Evolutionary conservation across 1,140 invertebrate genomes (phyloP), one percentile per base, ranked within the genome.

Genomic region (Sarcophaga peregrina): DNA sequence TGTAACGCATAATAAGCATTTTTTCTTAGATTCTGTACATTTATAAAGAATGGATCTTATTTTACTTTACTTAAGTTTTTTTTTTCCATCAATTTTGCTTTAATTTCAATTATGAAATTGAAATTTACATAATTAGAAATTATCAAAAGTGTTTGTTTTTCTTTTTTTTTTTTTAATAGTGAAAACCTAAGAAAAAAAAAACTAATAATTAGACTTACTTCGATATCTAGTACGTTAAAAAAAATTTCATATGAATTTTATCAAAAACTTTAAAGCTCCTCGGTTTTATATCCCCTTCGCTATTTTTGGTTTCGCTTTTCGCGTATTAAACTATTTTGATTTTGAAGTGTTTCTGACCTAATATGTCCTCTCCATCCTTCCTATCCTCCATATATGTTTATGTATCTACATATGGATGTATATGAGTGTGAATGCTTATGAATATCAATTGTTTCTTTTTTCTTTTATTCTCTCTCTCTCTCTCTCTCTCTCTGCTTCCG

Each of bases 241-340:
- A 68, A 68, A 68, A 68, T 20, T 8, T 68, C 4, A 9, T 17
- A 6, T 68, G 5, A 68, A 68, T 78, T 47, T 50, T 78, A 78
- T 78, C 47, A 47, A 78, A 78, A 78, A 78, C 75, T 78, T 78
- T 78, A 78, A 78, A 78, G 75, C 48, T 78, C 75, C 17, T 72
- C 25, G 4, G 25, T 1, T 37, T 37, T 37, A 37, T 37, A 2
- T 37, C 4, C 25, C 25, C 25, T 37, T 37, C 25, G 1, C 4
- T 37, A 37, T 25, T 58, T 58, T 68, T 68, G 17, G n/a, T 68
- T 25, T 20, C 17, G 25, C 25, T 37, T 37, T 9, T 68, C 58
- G 25, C 37, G 20, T 80, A 80, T 81, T 81, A 83, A 78, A 83
- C 78, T 83, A 83, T 83, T 83, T 83, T 83, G 83, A 83, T 83